Conservation (phyloP, 2,113 vertebrate genomes). For the Mohoua ochrocephala region DNA sequence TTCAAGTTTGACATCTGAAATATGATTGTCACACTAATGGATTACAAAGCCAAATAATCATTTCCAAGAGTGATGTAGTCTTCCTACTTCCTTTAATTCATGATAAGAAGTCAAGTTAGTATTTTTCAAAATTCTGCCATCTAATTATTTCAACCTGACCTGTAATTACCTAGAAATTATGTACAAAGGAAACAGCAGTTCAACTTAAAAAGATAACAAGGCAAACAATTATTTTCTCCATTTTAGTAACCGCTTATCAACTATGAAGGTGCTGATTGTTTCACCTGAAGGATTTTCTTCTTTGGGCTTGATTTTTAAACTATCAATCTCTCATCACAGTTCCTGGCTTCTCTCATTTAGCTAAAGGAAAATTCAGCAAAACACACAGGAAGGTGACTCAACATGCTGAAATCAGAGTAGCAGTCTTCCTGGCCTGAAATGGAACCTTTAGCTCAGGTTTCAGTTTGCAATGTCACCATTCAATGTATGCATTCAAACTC, state of each 20-base stretch:
- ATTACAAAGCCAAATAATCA: neutral
- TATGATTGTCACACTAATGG: neutral
- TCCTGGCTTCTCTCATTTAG: neutral
- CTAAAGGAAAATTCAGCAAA: conserved; percentile 29
- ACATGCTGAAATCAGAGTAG: conserved; percentile 4
- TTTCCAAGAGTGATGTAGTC: neutral
- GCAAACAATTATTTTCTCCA: conserved; percentile 29
- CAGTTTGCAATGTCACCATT: neutral
- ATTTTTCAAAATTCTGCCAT: neutral
- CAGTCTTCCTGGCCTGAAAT: conserved; percentile 29
- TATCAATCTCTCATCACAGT: neutral
- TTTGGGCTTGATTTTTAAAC: neutral
- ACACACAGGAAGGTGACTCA: conserved; percentile 23
- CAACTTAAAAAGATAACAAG: neutral
- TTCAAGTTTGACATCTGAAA: neutral
- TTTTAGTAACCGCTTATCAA: neutral
- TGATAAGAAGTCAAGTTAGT: neutral
- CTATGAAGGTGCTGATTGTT: neutral
- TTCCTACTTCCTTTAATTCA: neutral
- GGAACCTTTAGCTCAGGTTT: conserved; percentile 43
- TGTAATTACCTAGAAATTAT: conserved; percentile 5
- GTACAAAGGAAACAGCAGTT: neutral
- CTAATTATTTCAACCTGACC: neutral
- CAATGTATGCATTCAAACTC: neutral
- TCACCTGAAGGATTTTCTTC: neutral